These are phyloP conservation scores for Thyatira batis DNA, from an alignment of 2,888 invertebrate species.

Conservation along the genomic window DNA sequence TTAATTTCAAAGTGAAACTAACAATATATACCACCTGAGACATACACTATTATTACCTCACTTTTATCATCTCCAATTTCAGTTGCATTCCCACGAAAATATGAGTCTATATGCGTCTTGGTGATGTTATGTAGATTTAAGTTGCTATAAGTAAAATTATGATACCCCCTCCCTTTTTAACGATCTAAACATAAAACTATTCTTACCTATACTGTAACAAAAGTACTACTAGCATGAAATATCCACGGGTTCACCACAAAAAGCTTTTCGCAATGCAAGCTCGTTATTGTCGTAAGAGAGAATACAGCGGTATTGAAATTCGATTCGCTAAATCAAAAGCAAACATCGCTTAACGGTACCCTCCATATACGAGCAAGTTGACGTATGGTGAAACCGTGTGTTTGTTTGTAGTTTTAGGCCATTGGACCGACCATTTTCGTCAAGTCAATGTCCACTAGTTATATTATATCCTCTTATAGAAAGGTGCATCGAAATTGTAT, in stretches of 20 bases:
- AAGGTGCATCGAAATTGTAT: neutral
- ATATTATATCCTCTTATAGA: neutral
- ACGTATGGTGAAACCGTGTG: conserved; percentile 44
- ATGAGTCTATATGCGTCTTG: neutral
- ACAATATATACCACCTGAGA: too few relatives aligned
- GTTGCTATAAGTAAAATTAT: too few relatives aligned
- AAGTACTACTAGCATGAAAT: too few relatives aligned
- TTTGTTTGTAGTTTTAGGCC: too few relatives aligned
- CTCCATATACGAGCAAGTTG: conserved; percentile 35
- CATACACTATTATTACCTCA: too few relatives aligned
- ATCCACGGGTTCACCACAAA: neutral
- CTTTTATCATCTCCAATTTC: too few relatives aligned
- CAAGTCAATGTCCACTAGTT: neutral
- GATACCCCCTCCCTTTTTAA: too few relatives aligned
- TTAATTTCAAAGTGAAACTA: too few relatives aligned
- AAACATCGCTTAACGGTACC: conserved; percentile 49
- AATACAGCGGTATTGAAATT: conserved; percentile 22
- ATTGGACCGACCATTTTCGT: conserved; percentile 44
- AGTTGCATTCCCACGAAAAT: neutral
- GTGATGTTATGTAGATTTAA: neutral
- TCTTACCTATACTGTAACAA: too few relatives aligned
- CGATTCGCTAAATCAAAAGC: conserved; percentile 34
- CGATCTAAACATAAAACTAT: too few relatives aligned
- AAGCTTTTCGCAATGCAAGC: neutral
- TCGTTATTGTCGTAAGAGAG: neutral